Evolutionary conservation across 1,140 invertebrate genomes (phyloP).

Genomic region (Rhizoglyphus robini): DNA sequence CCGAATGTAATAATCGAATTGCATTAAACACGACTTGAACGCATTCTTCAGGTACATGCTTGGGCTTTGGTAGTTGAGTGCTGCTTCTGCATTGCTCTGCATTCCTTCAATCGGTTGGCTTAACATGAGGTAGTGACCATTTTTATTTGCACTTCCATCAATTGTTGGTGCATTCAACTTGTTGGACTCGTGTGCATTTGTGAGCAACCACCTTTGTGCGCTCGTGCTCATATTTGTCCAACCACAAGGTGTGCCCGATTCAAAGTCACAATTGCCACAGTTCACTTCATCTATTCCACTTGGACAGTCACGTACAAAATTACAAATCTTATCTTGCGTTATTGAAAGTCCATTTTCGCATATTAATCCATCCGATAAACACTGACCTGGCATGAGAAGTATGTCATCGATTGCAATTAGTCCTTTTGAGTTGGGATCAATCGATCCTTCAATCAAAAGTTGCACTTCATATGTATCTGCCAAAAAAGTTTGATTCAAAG

Average conservation of each 20-base stretch:
- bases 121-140: not conserved
- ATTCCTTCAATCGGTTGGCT: conserved; percentile 17
- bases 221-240: not conserved
- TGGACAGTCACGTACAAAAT: not conserved
- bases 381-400: not conserved
- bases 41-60: not conserved
- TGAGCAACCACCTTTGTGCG: not conserved
- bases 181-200: not conserved
- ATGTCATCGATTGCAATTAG: conserved; percentile 3
- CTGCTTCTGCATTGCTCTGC: not conserved
- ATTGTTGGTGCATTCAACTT: not conserved
- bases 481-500: not conserved
- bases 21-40: not conserved
- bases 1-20: not conserved
- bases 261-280: not conserved
- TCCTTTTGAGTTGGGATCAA: not conserved
- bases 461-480: not conserved
- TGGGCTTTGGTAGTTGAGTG: conserved; percentile 1
- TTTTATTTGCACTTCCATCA: not conserved
- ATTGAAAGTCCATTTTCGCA: conserved; percentile 9
- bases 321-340: not conserved
- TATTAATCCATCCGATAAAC: not conserved
- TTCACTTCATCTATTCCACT: conserved; percentile 7
- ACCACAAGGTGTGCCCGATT: not conserved
- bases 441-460: not conserved